These are phyloP conservation scores for Oceanodroma leucorhoa DNA, from an alignment of 2,797 vertebrate species.

Conservation along the genomic window DNA sequence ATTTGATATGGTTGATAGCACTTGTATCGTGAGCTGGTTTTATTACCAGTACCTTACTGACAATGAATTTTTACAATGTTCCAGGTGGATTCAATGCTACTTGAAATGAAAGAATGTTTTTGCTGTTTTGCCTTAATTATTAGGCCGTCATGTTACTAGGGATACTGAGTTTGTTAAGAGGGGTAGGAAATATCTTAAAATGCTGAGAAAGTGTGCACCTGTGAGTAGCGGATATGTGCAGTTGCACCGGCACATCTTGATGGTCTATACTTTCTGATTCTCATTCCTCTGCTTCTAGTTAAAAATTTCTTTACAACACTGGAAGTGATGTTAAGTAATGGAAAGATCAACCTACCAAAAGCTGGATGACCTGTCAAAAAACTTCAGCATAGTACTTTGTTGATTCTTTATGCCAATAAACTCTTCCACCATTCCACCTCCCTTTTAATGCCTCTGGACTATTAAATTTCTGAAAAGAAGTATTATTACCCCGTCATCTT, in stretches of 20 bases:
- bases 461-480: background rate
- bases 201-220: background rate
- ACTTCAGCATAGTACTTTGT: background rate
- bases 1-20: background rate
- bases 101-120: background rate
- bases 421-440: background rate
- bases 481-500: background rate
- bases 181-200: background rate
- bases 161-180: background rate
- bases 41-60: background rate
- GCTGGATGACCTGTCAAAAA: background rate
- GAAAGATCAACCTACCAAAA: background rate
- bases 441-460: background rate
- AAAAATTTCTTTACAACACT: background rate
- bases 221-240: background rate
- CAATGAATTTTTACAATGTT: background rate
- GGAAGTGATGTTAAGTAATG: background rate
- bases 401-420: background rate
- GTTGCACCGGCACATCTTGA: background rate
- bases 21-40: background rate
- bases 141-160: background rate
- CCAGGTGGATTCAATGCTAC: background rate
- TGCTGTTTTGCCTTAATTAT: background rate
- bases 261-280: background rate
- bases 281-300: background rate